A percentile compares a stretch with the other conserved stretches of the same genome.
Evolutionary conservation across 2,888 invertebrate genomes (phyloP).

Genomic region (Anorthoa munda): DNA sequence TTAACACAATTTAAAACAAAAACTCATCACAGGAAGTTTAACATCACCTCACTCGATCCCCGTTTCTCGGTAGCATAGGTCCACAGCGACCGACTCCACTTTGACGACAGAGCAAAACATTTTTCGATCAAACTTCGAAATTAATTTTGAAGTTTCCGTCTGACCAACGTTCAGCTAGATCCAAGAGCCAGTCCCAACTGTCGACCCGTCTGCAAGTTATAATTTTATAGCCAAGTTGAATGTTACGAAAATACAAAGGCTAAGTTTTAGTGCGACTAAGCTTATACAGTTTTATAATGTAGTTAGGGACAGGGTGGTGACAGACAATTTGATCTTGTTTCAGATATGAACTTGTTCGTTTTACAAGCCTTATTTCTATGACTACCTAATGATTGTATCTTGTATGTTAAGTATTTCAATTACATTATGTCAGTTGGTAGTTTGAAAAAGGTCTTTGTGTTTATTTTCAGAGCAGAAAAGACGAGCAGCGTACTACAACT

Average conservation of each 20-base stretch:
- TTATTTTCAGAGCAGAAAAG: slow-evolving; percentile 4
- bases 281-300: slow-evolving; percentile 43
- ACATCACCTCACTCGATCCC: slow-evolving; percentile 37
- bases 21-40: slow-evolving; percentile 56
- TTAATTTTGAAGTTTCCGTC: slow-evolving; percentile 86
- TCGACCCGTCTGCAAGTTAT: slow-evolving; percentile 76
- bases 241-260: slow-evolving; percentile 65
- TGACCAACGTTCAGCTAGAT: slow-evolving; percentile 77
- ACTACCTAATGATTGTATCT: slow-evolving; percentile 19
- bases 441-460: background rate
- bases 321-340: slow-evolving; percentile 35
- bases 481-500: slow-evolving; percentile 5
- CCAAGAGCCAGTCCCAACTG: slow-evolving; percentile 73
- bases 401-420: slow-evolving; percentile 17
- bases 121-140: slow-evolving; percentile 88
- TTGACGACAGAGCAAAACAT: slow-evolving; percentile 80
- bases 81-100: slow-evolving; percentile 66
- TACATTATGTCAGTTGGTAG: background rate
- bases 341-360: slow-evolving; percentile 17
- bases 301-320: slow-evolving; percentile 20
- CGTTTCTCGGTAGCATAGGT: slow-evolving; percentile 57
- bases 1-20: slow-evolving; percentile 44
- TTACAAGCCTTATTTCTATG: slow-evolving; percentile 4
- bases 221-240: slow-evolving; percentile 77
- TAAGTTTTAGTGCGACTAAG: slow-evolving; percentile 57